These are phyloP conservation scores for Telenomus remus DNA, from an alignment of 1,140 invertebrate species.

Conservation along the genomic window DNA sequence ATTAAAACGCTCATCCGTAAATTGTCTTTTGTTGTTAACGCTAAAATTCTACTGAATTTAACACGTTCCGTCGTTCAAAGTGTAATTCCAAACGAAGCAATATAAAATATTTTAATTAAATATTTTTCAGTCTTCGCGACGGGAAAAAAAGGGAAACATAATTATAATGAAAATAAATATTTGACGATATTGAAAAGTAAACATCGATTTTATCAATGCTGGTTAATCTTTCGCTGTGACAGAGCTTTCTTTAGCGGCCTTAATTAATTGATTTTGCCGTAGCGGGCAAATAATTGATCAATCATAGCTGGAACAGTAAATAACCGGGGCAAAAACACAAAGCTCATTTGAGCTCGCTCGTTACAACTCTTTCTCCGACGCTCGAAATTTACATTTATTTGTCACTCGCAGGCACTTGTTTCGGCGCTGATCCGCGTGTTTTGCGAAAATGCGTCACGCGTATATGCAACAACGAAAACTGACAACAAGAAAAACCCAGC, in stretches of 20 bases:
- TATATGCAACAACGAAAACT: neutral
- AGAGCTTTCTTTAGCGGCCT: constrained; percentile 24
- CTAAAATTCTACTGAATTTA: too few relatives aligned
- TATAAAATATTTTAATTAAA: too few relatives aligned
- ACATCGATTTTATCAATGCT: constrained; percentile 28
- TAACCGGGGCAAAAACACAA: constrained; percentile 3
- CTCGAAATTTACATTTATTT: constrained; percentile 25
- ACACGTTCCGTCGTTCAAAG: too few relatives aligned
- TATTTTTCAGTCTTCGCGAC: too few relatives aligned
- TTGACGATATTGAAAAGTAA: constrained; percentile 12
- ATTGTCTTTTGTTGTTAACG: too few relatives aligned
- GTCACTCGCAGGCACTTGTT: constrained; percentile 15
- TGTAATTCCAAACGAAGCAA: too few relatives aligned
- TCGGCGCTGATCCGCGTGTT: constrained; percentile 5
- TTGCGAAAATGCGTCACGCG: neutral
- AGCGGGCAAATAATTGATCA: constrained; percentile 40
- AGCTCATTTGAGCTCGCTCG: neutral
- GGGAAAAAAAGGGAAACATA: too few relatives aligned
- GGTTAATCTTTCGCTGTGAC: constrained; percentile 37
- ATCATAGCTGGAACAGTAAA: constrained; percentile 30
- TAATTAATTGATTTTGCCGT: constrained; percentile 45
- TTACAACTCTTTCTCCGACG: constrained; percentile 4
- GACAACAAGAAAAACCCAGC: neutral
- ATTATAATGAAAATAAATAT: neutral
- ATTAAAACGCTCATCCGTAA: too few relatives aligned